Conservation (phyloP, 2,888 invertebrate genomes). For the Aricia artaxerxes region DNA sequence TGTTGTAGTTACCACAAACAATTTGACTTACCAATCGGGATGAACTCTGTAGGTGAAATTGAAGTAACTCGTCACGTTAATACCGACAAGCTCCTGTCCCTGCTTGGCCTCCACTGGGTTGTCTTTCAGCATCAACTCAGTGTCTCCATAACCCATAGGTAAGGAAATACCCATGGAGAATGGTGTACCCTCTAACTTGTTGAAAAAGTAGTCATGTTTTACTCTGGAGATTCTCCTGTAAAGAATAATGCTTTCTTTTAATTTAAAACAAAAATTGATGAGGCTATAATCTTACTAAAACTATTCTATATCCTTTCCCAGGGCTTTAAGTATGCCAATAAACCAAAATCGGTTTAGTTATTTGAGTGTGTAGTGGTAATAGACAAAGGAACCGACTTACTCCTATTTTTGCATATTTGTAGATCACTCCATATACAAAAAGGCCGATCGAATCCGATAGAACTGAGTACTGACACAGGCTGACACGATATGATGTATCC, state of each 20-base stretch:
- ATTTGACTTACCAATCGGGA: conserved; percentile 86
- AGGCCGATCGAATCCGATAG: too few species aligned
- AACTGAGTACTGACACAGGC: too few species aligned
- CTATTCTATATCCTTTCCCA: too few species aligned
- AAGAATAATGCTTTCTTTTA: conserved; percentile 30
- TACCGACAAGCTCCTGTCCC: conserved; percentile 83
- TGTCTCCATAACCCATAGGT: conserved; percentile 89
- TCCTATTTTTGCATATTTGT: too few species aligned
- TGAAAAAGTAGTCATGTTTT: conserved; percentile 90
- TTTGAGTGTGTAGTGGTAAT: too few species aligned
- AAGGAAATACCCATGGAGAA: conserved; percentile 93
- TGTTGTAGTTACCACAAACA: background rate
- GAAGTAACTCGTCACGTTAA: conserved; percentile 87
- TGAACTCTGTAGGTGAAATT: conserved; percentile 89
- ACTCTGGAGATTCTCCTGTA: conserved; percentile 86
- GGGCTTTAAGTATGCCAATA: too few species aligned
- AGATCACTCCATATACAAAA: too few species aligned
- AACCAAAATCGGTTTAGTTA: too few species aligned
- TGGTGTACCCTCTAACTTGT: conserved; percentile 90
- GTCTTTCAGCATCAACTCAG: conserved; percentile 87
- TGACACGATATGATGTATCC: too few species aligned
- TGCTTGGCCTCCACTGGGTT: conserved; percentile 86
- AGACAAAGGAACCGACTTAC: too few species aligned
- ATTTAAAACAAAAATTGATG: too few species aligned
- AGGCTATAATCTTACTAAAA: too few species aligned